Percentiles rank a stretch among this genome's conserved stretches.
Evolutionary conservation across 1,140 invertebrate genomes (phyloP).

Genomic region (Philaenus spumarius): DNA sequence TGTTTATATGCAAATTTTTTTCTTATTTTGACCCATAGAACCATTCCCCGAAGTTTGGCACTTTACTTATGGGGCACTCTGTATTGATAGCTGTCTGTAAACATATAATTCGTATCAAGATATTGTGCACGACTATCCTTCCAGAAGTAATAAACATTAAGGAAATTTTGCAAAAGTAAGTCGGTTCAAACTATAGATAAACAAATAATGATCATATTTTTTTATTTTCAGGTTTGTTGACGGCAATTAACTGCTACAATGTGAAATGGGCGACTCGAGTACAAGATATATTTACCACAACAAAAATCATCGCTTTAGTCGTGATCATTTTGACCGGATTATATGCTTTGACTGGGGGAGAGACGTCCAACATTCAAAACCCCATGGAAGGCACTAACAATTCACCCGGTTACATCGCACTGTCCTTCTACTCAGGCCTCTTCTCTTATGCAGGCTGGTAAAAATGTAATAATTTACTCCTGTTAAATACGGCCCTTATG

Average conservation of each 20-base stretch:
- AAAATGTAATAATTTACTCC: constrained; percentile 16
- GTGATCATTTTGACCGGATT: constrained; percentile 84
- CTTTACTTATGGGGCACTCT: too few species aligned
- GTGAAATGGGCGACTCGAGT: constrained; percentile 92
- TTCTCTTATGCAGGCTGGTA: constrained; percentile 95
- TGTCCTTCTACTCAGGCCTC: constrained; percentile 93
- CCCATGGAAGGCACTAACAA: constrained; percentile 73
- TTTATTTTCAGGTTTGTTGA: constrained; percentile 74
- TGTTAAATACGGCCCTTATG: too few species aligned
- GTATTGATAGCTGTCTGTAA: too few species aligned
- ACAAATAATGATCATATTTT: too few species aligned
- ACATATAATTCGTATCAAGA: too few species aligned
- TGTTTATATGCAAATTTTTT: too few species aligned
- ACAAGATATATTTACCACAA: constrained; percentile 88
- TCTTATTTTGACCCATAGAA: too few species aligned
- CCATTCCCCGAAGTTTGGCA: too few species aligned
- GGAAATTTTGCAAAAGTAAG: too few species aligned
- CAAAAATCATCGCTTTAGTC: constrained; percentile 84
- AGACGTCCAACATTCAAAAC: constrained; percentile 64
- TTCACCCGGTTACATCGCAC: constrained; percentile 70
- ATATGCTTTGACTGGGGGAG: constrained; percentile 53
- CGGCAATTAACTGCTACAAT: constrained; percentile 91
- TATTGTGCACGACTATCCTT: too few species aligned
- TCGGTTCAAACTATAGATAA: too few species aligned
- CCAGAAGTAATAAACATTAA: too few species aligned